These are phyloP conservation scores for Mormyrus iriodes DNA, from an alignment of 2,113 vertebrate genomes.

Conservation along the genomic window DNA sequence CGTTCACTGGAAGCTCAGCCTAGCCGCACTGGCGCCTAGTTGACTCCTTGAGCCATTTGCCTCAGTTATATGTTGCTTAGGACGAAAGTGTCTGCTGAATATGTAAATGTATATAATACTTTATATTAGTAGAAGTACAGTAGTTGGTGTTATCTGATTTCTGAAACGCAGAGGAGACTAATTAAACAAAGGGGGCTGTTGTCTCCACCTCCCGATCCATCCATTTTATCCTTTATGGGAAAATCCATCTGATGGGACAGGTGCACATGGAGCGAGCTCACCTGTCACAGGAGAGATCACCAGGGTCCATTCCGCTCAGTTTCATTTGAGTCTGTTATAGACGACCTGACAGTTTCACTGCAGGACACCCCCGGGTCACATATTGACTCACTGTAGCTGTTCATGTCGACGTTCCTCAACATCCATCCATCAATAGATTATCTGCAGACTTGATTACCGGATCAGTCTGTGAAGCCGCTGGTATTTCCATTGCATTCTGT, in stretches of 20 bases:
- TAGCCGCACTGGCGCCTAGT: no score
- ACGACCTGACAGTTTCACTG: background rate
- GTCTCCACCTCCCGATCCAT: background rate
- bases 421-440: slow-evolving; percentile 9
- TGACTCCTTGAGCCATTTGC: background rate
- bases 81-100: background rate
- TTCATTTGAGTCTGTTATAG: background rate
- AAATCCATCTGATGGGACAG: background rate
- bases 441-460: background rate
- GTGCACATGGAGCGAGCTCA: background rate
- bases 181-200: background rate
- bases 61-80: background rate
- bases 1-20: no score
- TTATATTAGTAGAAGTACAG: background rate
- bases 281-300: background rate
- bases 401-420: background rate
- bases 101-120: background rate
- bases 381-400: background rate
- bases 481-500: background rate
- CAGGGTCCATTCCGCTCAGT: background rate
- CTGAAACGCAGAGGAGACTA: background rate
- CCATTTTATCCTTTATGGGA: background rate
- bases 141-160: background rate
- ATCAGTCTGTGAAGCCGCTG: background rate
- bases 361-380: background rate